Conservation (phyloP, 2,888 invertebrate genomes). For the Polyommatus icarus region DNA sequence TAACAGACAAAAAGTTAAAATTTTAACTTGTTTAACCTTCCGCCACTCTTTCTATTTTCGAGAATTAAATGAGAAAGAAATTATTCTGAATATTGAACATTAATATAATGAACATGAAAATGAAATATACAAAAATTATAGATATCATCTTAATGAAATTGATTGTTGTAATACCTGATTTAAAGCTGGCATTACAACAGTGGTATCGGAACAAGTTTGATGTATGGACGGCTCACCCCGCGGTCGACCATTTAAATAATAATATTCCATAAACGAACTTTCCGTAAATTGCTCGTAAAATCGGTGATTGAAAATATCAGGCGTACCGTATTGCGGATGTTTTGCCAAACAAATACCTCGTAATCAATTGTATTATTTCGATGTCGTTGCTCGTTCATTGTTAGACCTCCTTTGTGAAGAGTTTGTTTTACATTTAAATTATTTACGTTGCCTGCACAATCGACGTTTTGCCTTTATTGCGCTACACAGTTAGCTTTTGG, state of each 20-base stretch:
- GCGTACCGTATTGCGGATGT: conserved; percentile 56
- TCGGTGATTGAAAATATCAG: conserved; percentile 63
- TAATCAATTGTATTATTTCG: conserved; percentile 64
- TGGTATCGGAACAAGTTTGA: conserved; percentile 30
- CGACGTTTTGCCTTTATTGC: background rate
- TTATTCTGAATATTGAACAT: background rate
- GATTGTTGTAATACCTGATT: conserved; percentile 17
- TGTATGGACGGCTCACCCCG: conserved; percentile 27
- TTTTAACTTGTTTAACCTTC: too few relatives aligned
- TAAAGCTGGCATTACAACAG: conserved; percentile 17
- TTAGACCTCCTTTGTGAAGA: conserved; percentile 26
- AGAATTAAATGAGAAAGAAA: background rate
- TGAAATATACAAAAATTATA: background rate
- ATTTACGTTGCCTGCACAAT: conserved; percentile 16
- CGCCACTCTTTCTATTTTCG: background rate
- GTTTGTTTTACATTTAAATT: conserved; percentile 12
- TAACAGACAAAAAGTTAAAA: too few relatives aligned
- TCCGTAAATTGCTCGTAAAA: conserved; percentile 58
- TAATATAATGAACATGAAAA: background rate
- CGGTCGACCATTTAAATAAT: conserved; percentile 44
- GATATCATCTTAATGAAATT: conserved; percentile 12
- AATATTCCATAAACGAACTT: conserved; percentile 47
- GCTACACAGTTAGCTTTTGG: background rate
- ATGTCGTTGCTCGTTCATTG: conserved; percentile 46
- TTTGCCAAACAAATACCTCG: conserved; percentile 58